Evolutionary conservation across 2,113 vertebrate genomes (phyloP).

Genomic region (Brienomyrus brachyistius): DNA sequence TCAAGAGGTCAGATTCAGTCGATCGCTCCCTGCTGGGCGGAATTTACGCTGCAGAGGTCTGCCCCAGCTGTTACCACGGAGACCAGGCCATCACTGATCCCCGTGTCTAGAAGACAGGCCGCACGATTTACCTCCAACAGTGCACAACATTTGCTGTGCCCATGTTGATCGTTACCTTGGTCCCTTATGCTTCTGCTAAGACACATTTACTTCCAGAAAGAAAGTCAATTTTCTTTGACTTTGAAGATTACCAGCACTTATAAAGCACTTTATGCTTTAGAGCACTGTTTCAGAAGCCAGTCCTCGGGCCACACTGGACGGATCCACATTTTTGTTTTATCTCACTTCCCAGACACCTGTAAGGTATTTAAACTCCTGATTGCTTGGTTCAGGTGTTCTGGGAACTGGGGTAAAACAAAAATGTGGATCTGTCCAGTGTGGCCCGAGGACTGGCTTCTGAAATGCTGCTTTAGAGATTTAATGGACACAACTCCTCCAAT

Average conservation of each 20-base stretch:
- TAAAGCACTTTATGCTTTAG: neutral
- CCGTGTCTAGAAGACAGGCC: neutral
- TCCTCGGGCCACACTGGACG: neutral
- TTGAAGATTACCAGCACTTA: neutral
- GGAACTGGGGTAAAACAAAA: neutral
- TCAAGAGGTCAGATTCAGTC: neutral
- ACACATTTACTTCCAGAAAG: neutral
- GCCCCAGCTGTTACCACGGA: slow-evolving; percentile 7
- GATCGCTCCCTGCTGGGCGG: neutral
- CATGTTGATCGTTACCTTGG: neutral
- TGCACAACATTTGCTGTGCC: neutral
- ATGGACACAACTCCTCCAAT: neutral
- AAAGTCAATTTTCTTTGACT: neutral
- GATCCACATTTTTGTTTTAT: neutral
- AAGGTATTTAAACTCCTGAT: neutral
- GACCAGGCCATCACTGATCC: neutral
- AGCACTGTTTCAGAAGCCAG: neutral
- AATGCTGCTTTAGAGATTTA: neutral
- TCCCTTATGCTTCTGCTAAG: neutral
- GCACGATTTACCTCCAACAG: neutral
- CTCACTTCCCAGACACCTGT: neutral
- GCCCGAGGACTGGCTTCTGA: neutral
- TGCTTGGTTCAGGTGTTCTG: neutral
- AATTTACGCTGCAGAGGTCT: neutral
- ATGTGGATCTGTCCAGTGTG: neutral